phyloP scores from a whole-genome alignment of 2,797 vertebrate genomes.

The Pangasius krempfi region DNA sequence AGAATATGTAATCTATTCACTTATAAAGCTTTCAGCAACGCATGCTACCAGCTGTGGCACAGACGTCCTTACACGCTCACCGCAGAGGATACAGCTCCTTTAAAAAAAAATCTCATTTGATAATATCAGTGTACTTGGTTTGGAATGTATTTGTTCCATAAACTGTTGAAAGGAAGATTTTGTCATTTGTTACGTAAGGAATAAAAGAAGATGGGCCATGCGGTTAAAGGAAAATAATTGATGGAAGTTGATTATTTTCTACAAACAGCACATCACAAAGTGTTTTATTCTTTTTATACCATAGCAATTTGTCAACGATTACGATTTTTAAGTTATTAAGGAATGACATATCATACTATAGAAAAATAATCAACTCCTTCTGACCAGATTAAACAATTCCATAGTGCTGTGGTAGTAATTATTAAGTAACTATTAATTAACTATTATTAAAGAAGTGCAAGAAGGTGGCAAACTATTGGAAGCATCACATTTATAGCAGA shows the following conservation, averaged over 20 bases:
- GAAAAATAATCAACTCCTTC: not conserved
- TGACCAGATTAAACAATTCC: not conserved
- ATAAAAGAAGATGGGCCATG: not conserved
- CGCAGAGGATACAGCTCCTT: constrained; percentile 1
- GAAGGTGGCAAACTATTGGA: not conserved
- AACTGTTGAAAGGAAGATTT: not conserved
- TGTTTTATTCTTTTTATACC: not conserved
- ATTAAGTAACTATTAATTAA: not conserved
- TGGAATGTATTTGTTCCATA: not conserved
- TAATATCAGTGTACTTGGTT: not conserved
- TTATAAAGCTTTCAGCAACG: constrained; percentile 19
- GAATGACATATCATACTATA: not conserved
- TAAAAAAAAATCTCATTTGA: not conserved
- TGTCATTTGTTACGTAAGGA: not conserved
- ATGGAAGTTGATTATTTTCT: not conserved
- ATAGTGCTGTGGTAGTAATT: not conserved
- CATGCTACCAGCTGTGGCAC: constrained; percentile 17
- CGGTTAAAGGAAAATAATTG: not conserved
- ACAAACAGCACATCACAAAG: not conserved
- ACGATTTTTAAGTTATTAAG: not conserved
- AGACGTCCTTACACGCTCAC: constrained; percentile 26
- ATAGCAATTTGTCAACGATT: not conserved
- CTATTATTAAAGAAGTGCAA: not conserved
- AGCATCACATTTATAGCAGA: not conserved
- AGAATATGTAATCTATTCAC: constrained; percentile 32